These are phyloP conservation scores for Ennomos fuscantarius DNA, from an alignment of 2,888 invertebrate species.

Conservation along the genomic window DNA sequence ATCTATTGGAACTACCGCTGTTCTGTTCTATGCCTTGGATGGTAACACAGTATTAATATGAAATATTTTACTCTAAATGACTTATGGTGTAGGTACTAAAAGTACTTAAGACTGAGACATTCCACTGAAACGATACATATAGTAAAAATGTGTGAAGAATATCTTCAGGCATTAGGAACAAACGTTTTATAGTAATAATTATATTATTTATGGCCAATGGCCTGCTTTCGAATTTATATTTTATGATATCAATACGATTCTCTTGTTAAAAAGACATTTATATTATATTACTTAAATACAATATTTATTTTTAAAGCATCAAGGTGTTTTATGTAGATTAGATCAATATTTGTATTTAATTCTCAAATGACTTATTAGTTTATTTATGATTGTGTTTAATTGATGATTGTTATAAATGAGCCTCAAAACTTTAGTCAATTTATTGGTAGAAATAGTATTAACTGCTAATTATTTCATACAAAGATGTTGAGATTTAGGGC, in stretches of 20 bases:
- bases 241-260: conserved; percentile 29
- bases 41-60: conserved; percentile 16
- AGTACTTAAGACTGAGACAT: conserved; percentile 80
- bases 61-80: conserved; percentile 18
- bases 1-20: too few species aligned
- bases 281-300: conserved; percentile 5
- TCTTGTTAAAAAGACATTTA: conserved; percentile 11
- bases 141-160: conserved; percentile 10
- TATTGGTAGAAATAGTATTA: too few species aligned
- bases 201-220: conserved; percentile 6
- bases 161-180: conserved; percentile 12
- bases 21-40: background rate
- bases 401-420: background rate
- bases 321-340: conserved; percentile 16
- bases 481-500: too few species aligned
- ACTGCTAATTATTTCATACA: too few species aligned
- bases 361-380: conserved; percentile 1
- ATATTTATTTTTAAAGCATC: conserved; percentile 5
- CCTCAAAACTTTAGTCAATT: too few species aligned
- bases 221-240: conserved; percentile 34
- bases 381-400: background rate
- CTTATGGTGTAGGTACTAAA: conserved; percentile 46
- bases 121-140: conserved; percentile 56
- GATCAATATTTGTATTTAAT: conserved; percentile 8
- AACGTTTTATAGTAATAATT: conserved; percentile 13